Percentiles rank a stretch among this genome's conserved stretches.
phyloP scores from a whole-genome alignment of 1,140 invertebrate genomes.

The Pseudomyrmex flavicornis region DNA sequence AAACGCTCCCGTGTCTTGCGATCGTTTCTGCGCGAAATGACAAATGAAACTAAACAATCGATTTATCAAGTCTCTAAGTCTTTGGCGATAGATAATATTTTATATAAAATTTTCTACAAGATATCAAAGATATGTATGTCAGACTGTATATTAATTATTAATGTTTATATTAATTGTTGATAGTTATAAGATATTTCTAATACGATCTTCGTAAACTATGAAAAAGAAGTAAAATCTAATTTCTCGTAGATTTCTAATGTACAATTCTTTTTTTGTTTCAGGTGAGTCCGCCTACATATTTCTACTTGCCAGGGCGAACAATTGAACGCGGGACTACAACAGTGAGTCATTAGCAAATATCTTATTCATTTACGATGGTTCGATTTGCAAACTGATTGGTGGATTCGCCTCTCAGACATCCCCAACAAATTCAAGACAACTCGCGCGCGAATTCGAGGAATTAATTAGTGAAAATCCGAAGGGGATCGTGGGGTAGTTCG shows the following conservation, averaged over 20 bases:
- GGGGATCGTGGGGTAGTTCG: constrained; percentile 55
- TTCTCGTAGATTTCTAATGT: background rate
- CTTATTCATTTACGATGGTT: constrained; percentile 59
- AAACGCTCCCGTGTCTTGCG: background rate
- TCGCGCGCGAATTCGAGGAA: constrained; percentile 74
- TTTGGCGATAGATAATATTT: background rate
- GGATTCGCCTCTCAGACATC: constrained; percentile 52
- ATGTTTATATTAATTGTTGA: too few species aligned
- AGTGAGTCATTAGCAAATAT: constrained; percentile 53
- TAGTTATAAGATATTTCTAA: background rate
- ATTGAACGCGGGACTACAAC: constrained; percentile 10
- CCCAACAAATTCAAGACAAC: constrained; percentile 67
- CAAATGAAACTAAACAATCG: background rate
- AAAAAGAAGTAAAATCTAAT: background rate
- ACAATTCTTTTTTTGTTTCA: constrained; percentile 71
- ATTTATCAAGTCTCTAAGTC: background rate
- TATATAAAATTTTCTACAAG: background rate
- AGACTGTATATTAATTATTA: too few species aligned
- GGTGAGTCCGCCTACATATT: constrained; percentile 68
- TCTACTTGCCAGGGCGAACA: constrained; percentile 8
- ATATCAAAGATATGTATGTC: too few species aligned
- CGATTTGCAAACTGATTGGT: constrained; percentile 59
- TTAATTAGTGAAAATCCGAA: constrained; percentile 81
- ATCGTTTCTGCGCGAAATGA: background rate
- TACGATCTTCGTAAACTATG: background rate